phyloP scores from a whole-genome alignment of 1,140 invertebrate species.

The Drosophila cardini region DNA sequence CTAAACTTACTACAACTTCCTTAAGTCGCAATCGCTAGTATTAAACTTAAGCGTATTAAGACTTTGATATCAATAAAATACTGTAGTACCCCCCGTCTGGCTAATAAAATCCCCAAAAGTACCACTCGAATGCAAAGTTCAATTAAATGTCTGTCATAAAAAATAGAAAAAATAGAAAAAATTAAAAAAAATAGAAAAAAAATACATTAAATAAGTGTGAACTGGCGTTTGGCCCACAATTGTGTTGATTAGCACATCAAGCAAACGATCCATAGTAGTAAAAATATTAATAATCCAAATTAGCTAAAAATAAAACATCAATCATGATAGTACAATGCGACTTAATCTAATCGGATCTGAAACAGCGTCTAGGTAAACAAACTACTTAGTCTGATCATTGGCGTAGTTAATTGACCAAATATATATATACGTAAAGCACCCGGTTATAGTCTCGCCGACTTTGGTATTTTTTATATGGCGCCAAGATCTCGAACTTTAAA shows the following conservation, averaged over 20 bases:
- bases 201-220: constrained; percentile 5
- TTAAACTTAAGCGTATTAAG: constrained; percentile 15
- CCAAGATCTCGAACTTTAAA: constrained; percentile 10
- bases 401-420: constrained; percentile 46
- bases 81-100: constrained; percentile 37
- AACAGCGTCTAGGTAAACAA: constrained; percentile 79
- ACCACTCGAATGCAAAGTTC: constrained; percentile 52
- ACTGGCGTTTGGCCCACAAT: constrained; percentile 20
- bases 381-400: constrained; percentile 40
- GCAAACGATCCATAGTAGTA: constrained; percentile 49
- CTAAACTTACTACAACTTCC: neutral
- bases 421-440: neutral
- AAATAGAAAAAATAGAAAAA: constrained; percentile 8
- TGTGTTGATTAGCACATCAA: constrained; percentile 52
- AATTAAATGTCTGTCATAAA: constrained; percentile 51
- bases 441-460: constrained; percentile 5
- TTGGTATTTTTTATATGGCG: constrained; percentile 31
- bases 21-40: constrained; percentile 17
- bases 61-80: constrained; percentile 54
- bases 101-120: constrained; percentile 50
- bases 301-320: constrained; percentile 78
- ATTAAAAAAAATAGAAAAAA: neutral
- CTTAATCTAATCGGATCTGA: constrained; percentile 75
- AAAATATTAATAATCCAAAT: constrained; percentile 74
- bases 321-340: constrained; percentile 64